Percentiles rank a stretch among this genome's conserved stretches.
These are phyloP conservation scores for Spea hammondii DNA, from an alignment of 2,797 vertebrate genomes.

Conservation along the genomic window DNA sequence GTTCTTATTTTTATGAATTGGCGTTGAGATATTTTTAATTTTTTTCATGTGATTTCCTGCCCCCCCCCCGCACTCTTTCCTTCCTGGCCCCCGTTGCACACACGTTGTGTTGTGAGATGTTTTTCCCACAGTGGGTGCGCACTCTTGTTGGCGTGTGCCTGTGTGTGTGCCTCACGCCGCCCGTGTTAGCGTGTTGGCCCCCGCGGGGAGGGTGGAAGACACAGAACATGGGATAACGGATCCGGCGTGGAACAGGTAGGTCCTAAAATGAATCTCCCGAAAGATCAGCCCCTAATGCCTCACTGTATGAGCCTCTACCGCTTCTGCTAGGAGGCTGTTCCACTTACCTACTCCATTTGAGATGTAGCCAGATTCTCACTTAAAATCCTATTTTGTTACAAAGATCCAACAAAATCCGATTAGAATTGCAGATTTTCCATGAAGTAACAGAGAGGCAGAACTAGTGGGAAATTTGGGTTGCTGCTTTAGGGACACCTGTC, in stretches of 20 bases:
- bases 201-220: not conserved
- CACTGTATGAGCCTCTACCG: too few relatives aligned
- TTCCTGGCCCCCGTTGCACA: conserved; percentile 36
- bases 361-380: too few relatives aligned
- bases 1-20: conserved; percentile 32
- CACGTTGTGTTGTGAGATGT: conserved; percentile 1
- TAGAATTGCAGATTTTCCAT: too few relatives aligned
- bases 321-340: too few relatives aligned
- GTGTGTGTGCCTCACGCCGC: not conserved
- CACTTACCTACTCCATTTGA: too few relatives aligned
- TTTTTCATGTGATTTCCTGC: conserved; percentile 36
- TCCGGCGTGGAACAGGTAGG: conserved; percentile 23
- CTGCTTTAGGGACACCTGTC: too few relatives aligned
- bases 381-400: too few relatives aligned
- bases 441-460: too few relatives aligned
- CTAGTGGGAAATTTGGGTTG: too few relatives aligned
- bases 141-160: not conserved
- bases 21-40: conserved; percentile 32
- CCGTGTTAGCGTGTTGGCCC: not conserved
- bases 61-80: conserved; percentile 32
- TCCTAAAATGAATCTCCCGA: not conserved
- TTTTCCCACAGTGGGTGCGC: not conserved
- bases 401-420: too few relatives aligned
- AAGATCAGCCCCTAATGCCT: too few relatives aligned
- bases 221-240: not conserved